Evolutionary conservation across 2,113 vertebrate species (phyloP), one percentile per base, ranked within the genome.

Genomic region (Leptosomus discolor): DNA sequence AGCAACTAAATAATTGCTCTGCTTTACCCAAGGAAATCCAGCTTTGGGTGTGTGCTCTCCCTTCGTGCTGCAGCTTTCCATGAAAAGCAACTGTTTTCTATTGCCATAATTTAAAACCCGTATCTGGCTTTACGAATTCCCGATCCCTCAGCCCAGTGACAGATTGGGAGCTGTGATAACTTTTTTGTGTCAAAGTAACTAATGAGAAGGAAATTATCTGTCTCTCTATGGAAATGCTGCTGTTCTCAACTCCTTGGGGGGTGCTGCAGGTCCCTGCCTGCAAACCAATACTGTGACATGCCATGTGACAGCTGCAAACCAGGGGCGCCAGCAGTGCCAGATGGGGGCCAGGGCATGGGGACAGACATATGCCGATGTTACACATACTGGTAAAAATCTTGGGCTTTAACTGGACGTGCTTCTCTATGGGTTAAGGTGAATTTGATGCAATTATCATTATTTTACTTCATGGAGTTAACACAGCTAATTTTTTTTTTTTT

Each of bases 141-240:
- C 8, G 5, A 74, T 93, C 67, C 43, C 43, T 93, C 36, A 45
- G 54, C 67, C 50, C 1, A 2, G 20, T 88, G 71, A 73, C 94
- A 90, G 89, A 68, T 1, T 21, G 2, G 53, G 70, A 85, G 82
- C 84, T 74, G 60, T 78, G 86, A 69, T 92, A 91, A 86, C 73
- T 95, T 86, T 75, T 77, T 84, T 36, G 32, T 94, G 91, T 94
- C 91, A 61, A 30, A 89, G 36, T 93, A 95, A 97, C 89, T 84
- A 48, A 95, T 92, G 85, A 89, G 68, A 77, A 85, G 30, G 56
- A 86, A 82, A 93, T 76, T 23, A 94, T 46, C 76, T 82, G 48
- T 1, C 53, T 88, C 41, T 90, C 85, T 54, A 9, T 50, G 78
- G 74, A 92, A 90, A 80, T 79, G n/a, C 37, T 70, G 75, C 78